These are phyloP conservation scores for Hydriomena furcata DNA, from an alignment of 2,888 invertebrate genomes.

Conservation along the genomic window DNA sequence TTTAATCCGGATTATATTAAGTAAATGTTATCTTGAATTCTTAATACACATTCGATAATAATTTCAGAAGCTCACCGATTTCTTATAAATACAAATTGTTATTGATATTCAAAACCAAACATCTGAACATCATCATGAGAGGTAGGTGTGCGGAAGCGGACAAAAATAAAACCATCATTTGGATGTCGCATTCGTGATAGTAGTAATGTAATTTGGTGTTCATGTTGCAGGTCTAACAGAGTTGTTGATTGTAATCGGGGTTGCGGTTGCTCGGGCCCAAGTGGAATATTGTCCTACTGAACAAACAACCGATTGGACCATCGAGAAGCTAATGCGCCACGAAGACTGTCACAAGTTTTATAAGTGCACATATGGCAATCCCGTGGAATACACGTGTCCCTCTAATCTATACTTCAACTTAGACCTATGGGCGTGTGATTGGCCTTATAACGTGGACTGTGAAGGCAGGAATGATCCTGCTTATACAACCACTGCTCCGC, in stretches of 20 bases:
- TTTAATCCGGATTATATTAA: too few relatives aligned
- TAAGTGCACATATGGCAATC: constrained; percentile 86
- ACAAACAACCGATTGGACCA: constrained; percentile 56
- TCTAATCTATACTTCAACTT: constrained; percentile 82
- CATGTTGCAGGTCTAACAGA: constrained; percentile 44
- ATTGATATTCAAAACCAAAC: constrained; percentile 12
- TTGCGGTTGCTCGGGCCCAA: constrained; percentile 41
- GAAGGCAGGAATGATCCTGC: constrained; percentile 58
- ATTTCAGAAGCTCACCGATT: constrained; percentile 31
- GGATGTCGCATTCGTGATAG: too few relatives aligned
- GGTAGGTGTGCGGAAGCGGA: constrained; percentile 24
- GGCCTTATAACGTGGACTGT: constrained; percentile 85
- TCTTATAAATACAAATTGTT: constrained; percentile 30
- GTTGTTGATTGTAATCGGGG: constrained; percentile 41
- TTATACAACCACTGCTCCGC: constrained; percentile 21
- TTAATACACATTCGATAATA: constrained; percentile 29
- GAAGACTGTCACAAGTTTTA: constrained; percentile 85
- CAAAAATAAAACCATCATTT: not conserved
- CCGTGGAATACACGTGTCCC: constrained; percentile 83
- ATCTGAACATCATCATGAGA: constrained; percentile 35
- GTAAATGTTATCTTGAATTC: constrained; percentile 7
- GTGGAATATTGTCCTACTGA: constrained; percentile 57
- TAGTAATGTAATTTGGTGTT: not conserved
- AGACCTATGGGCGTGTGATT: constrained; percentile 83
- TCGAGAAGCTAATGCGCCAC: constrained; percentile 80